Base-by-base conservation (phyloP, 1,140 invertebrate species). In the Ylistrum balloti region DNA sequence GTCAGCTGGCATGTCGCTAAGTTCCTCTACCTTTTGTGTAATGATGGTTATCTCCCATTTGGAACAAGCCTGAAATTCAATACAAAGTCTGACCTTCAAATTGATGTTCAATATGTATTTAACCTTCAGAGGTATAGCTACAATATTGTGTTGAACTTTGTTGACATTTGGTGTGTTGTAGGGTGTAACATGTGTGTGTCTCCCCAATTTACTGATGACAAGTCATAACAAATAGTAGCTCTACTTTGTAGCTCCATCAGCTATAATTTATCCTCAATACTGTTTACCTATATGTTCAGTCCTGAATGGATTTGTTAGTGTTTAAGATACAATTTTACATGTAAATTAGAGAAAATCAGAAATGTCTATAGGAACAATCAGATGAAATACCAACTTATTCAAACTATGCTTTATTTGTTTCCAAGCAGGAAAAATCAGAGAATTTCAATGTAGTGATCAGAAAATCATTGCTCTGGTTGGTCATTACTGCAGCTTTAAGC, bases 61-160 rank as follows among this genome's bases (percentile, higher is more conserved):
- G 56, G 22, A 74, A n/a, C 56, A n/a, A n/a, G 56, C 56, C 56
- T 74, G 56, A 74, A 74, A 74, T 74, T 74, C 56, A 74, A 74
- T 74, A 74, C 56, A n/a, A 74, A 74, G 17, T 74, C 28, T 74
- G 56, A 74, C 56, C 56, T 74, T 74, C 56, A 74, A 28, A 74
- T 74, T n/a, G 56, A 74, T 28, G n/a, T 74, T 28, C 56, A 1
- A 28, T 74, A 74, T 28, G n/a, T 11, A 28, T 74, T 74, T 74
- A 74, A 74, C 56, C 56, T 74, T 74, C 56, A 28, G 56, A n/a
- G 56, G 9, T 74, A n/a, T n/a, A 5, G 9, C n/a, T n/a, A 74
- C 56, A 74, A 74, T 74, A 74, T 74, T 74, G n/a, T 74, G 56
- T 74, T 74, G n/a, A 74, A 74, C 28, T 74, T 5, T 74, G 56